Evolutionary conservation across 2,888 invertebrate genomes (phyloP).

Genomic region (Bedellia somnulentella): DNA sequence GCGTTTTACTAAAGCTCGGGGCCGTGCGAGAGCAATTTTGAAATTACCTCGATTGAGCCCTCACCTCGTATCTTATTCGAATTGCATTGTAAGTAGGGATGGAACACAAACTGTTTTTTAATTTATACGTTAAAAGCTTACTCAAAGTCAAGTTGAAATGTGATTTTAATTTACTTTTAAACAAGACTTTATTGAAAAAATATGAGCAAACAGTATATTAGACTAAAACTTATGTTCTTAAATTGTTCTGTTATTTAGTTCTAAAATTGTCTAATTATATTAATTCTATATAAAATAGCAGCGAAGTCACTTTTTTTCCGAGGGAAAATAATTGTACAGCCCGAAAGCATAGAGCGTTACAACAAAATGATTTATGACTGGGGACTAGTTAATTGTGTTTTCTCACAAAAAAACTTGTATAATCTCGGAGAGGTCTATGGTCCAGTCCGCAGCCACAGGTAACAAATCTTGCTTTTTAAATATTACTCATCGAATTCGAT

Average conservation of each 20-base stretch:
- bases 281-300: no score
- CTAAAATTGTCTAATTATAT: no score
- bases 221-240: no score
- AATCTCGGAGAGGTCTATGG: conserved; percentile 31
- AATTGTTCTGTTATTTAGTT: no score
- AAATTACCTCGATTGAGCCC: conserved; percentile 48
- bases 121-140: conserved; percentile 23
- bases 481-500: conserved; percentile 60
- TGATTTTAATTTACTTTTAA: no score
- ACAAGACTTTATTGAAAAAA: no score
- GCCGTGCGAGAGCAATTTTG: conserved; percentile 41
- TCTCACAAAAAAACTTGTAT: conserved; percentile 47
- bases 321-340: conserved; percentile 46
- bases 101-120: conserved; percentile 28
- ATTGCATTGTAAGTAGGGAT: conserved; percentile 18
- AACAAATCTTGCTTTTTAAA: conserved; percentile 60
- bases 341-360: conserved; percentile 33
- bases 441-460: conserved; percentile 44
- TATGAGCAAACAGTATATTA: no score
- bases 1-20: conserved; percentile 32
- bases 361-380: conserved; percentile 44
- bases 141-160: no score
- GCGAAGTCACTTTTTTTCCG: conserved; percentile 30
- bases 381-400: conserved; percentile 58
- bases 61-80: conserved; percentile 39